Base-by-base conservation (phyloP, 2,113 vertebrate species). In the Thinocorus orbignyianus region DNA sequence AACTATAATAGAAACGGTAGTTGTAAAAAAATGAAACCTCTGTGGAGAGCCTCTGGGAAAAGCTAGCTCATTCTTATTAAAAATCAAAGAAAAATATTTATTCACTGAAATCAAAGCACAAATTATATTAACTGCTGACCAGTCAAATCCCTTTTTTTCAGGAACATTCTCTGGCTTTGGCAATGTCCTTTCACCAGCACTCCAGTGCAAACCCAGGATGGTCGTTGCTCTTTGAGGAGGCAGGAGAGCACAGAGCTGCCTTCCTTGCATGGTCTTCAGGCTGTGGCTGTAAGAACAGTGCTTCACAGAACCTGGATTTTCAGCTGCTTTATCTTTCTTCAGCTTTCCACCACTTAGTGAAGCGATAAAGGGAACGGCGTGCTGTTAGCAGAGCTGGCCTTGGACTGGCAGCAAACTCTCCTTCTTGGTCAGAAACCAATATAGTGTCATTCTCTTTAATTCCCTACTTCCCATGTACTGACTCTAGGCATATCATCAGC, bases 401-500 rank as follows among this genome's bases (percentile, higher is more conserved):
- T 17, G 86, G 52, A 14, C 35, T 5, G 41, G 46, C 81, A 52
- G 35, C 18, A 78, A 64, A 7, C 18, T 19, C 58, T 62, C 17
- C 68, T 13, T 2, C 2, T 1, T 25, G 77, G 13, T 18, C 44
- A 30, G 39, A 19, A 49, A 16, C n/a, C 14, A 2, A 9, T 1
- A 9, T 17, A 11, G 28, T 0, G 0, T 7, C 44, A 0, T 20
- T 13, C 35, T 58, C 42, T 68, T 16, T 14, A 13, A 5, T 10
- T 54, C 39, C 42, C 61, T 2, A 19, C 8, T 20, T 6, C 37
- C 37, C 51, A 1, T 0, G 16, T 12, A 2, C 48, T 5, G 46
- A 9, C 17, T 37, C 17, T 3, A 6, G 55, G 41, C 1, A 0
- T 0, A n/a, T 33, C 0, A 0, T 24, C 42, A 8, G 0, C 37